Conservation (phyloP, 2,113 vertebrate species). For the Dipodomys spectabilis region DNA sequence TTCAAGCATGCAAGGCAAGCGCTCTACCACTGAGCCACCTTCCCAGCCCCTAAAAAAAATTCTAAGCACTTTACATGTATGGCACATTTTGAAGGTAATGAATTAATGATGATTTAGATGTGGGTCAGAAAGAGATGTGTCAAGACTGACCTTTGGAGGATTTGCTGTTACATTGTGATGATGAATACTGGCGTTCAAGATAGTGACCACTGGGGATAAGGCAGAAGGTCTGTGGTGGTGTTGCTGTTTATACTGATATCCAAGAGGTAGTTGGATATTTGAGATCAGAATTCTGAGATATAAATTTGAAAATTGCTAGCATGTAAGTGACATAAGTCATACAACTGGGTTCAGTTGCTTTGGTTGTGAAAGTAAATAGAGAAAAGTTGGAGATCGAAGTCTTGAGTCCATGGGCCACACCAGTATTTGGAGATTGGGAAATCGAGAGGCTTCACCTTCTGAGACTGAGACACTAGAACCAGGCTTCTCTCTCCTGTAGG, state of each 20-base stretch:
- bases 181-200: background rate
- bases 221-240: background rate
- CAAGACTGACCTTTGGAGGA: constrained; percentile 8
- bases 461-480: background rate
- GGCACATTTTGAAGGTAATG: constrained; percentile 14
- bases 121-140: background rate
- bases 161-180: background rate
- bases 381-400: background rate
- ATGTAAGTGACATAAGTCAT: background rate
- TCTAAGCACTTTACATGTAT: no score
- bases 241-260: background rate
- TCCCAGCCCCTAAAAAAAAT: no score
- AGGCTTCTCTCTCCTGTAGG: background rate
- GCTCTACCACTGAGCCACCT: no score
- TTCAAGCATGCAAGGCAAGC: no score
- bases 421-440: background rate
- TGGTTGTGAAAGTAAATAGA: background rate
- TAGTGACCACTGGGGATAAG: background rate
- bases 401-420: background rate
- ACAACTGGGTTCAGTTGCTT: background rate
- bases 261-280: background rate
- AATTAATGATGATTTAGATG: constrained; percentile 39
- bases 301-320: background rate
- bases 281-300: background rate
- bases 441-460: background rate